These are phyloP conservation scores for Drosophila miranda DNA, from an alignment of 1,140 invertebrate genomes.

Conservation along the genomic window DNA sequence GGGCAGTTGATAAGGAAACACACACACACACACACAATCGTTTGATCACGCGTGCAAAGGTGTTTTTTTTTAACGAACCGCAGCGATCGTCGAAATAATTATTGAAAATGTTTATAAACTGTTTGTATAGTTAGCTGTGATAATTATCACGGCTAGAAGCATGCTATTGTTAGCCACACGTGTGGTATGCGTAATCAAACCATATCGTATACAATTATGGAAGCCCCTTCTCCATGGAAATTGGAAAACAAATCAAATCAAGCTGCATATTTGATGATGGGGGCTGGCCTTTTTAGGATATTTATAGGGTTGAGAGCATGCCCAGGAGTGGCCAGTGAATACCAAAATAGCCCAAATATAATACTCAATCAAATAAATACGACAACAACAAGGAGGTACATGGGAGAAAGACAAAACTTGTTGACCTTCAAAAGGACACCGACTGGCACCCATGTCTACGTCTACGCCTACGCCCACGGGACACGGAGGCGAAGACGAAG, in stretches of 20 bases:
- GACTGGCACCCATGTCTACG: conserved; percentile 10
- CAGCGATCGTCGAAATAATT: background rate
- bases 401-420: conserved; percentile 44
- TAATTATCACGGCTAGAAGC: conserved; percentile 24
- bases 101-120: conserved; percentile 9
- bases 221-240: background rate
- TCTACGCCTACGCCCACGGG: conserved; percentile 10
- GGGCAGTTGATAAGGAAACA: conserved; percentile 29
- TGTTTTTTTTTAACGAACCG: conserved; percentile 17
- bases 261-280: conserved; percentile 37
- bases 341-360: conserved; percentile 56
- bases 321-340: conserved; percentile 38
- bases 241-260: conserved; percentile 42
- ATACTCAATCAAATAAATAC: conserved; percentile 45
- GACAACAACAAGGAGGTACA: conserved; percentile 28
- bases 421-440: conserved; percentile 81
- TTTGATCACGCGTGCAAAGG: no score
- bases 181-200: conserved; percentile 43
- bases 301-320: conserved; percentile 29
- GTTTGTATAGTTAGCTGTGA: conserved; percentile 5
- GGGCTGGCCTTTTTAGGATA: conserved; percentile 29
- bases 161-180: conserved; percentile 34
- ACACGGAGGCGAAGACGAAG: no score
- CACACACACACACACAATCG: background rate
- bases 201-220: conserved; percentile 5